phyloP scores from a whole-genome alignment of 2,797 vertebrate species.

The Cynodonichthys magdalenae region DNA sequence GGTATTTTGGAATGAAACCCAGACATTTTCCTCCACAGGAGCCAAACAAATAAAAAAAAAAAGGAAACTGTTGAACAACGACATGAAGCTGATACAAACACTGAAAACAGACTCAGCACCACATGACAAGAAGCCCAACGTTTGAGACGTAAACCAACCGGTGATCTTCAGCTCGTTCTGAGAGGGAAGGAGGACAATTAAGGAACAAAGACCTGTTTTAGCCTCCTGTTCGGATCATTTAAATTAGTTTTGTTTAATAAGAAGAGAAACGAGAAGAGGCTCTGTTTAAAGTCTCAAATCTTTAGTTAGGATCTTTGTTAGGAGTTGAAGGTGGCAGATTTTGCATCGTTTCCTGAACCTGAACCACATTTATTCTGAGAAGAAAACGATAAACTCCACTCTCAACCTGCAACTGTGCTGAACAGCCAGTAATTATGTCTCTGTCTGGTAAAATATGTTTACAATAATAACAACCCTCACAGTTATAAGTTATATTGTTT shows the following conservation, averaged over 20 bases:
- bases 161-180: constrained; percentile 26
- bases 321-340: too few relatives aligned
- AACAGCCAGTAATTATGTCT: too few relatives aligned
- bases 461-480: too few relatives aligned
- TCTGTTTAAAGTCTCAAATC: too few relatives aligned
- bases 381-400: background rate
- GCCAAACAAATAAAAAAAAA: constrained; percentile 40
- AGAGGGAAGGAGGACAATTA: constrained; percentile 27
- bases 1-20: constrained; percentile 58
- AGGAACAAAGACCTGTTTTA: constrained; percentile 19
- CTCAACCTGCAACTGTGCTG: background rate
- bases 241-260: too few relatives aligned
- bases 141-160: constrained; percentile 2
- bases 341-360: too few relatives aligned
- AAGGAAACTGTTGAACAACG: constrained; percentile 9
- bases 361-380: background rate
- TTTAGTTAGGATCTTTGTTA: too few relatives aligned
- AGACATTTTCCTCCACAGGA: constrained; percentile 17
- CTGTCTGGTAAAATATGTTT: too few relatives aligned
- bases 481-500: too few relatives aligned
- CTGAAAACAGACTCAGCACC: constrained; percentile 15
- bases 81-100: constrained; percentile 11
- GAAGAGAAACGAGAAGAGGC: too few relatives aligned
- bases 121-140: constrained; percentile 29
- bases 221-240: too few relatives aligned